Percentiles rank a stretch among this genome's conserved stretches.
phyloP scores from a whole-genome alignment of 2,888 invertebrate genomes.

The Neoaliturus tenellus region DNA sequence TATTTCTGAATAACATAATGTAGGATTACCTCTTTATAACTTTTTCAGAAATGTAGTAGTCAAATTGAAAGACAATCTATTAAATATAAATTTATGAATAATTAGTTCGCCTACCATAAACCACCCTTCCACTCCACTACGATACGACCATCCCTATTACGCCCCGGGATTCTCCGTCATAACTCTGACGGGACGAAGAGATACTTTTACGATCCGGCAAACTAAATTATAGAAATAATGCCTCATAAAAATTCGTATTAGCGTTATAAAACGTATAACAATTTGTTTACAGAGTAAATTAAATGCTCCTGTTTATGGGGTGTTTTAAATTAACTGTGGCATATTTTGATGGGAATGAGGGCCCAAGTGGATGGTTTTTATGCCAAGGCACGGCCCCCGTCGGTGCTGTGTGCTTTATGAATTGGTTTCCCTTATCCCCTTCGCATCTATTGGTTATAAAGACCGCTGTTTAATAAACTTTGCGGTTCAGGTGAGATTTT shows the following conservation, averaged over 20 bases:
- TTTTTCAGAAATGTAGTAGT: too few relatives aligned
- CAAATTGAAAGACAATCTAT: too few relatives aligned
- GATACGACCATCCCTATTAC: too few relatives aligned
- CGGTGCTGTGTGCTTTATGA: conserved; percentile 55
- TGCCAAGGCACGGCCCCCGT: conserved; percentile 49
- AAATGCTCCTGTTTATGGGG: conserved; percentile 43
- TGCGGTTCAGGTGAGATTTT: neutral
- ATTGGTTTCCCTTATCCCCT: conserved; percentile 52
- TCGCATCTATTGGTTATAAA: conserved; percentile 49
- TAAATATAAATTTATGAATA: too few relatives aligned
- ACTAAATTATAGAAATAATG: conserved; percentile 36
- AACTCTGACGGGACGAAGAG: neutral
- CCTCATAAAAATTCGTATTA: conserved; percentile 42
- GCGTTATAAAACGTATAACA: conserved; percentile 27
- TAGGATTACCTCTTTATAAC: too few relatives aligned
- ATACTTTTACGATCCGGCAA: neutral
- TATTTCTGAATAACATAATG: too few relatives aligned
- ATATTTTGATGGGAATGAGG: conserved; percentile 56
- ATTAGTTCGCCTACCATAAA: too few relatives aligned
- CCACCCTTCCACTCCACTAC: too few relatives aligned
- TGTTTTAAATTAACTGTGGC: conserved; percentile 48
- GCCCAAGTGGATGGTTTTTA: conserved; percentile 37
- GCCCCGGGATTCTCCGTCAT: neutral
- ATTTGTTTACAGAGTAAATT: conserved; percentile 49
- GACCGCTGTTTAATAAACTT: conserved; percentile 36